Evolutionary conservation across 1,140 invertebrate genomes (phyloP), one percentile per base, ranked within the genome.

Genomic region (Adoxophyes honmai): DNA sequence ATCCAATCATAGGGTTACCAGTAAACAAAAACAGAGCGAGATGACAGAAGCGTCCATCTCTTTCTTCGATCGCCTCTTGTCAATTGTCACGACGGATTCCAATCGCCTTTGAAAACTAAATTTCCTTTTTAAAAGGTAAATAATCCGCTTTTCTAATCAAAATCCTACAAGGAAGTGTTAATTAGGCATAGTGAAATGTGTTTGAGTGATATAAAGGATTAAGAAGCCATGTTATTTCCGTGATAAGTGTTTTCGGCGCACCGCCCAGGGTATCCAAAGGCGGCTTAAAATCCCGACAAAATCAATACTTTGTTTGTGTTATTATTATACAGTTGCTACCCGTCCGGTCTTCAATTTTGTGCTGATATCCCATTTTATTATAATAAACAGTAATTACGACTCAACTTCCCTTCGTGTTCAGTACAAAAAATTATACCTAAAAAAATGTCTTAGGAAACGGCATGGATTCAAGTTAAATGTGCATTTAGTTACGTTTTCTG

Each of bases 91-190:
- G 42, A 48, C 36, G 14, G 33, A 33, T 60, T 52, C 34, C 34
- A 37, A 51, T 63, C 62, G 42, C 42, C 59, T 54, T 44, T 21
- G 21, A 59, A 57, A 60, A 16, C 9, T 14, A 55, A 53, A 59
- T 52, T 68, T 66, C 55, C 35, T 63, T 64, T 57, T 39, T 39
- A 55, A 36, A 68, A 77, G 72, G 74, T 77, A 75, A 71, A 66
- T 64, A 73, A 74, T 78, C 69, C 39, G 10, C 34, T 54, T 39
- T 48, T 62, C 16, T 28, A 34, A 15, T 52, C 4, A 13, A 38
- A 54, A 54, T 54, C 52, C 35, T 28, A 15, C 42, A 48, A 4
- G 2, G 16, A 28, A 48, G 42, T 5, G 4, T 2, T 28, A 18
- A 48, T n/a, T 33, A 21, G 18, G 21, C 21, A 48, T 21, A 7